Evolutionary conservation across 2,888 invertebrate genomes (phyloP).

Genomic region (Ophraella communa): DNA sequence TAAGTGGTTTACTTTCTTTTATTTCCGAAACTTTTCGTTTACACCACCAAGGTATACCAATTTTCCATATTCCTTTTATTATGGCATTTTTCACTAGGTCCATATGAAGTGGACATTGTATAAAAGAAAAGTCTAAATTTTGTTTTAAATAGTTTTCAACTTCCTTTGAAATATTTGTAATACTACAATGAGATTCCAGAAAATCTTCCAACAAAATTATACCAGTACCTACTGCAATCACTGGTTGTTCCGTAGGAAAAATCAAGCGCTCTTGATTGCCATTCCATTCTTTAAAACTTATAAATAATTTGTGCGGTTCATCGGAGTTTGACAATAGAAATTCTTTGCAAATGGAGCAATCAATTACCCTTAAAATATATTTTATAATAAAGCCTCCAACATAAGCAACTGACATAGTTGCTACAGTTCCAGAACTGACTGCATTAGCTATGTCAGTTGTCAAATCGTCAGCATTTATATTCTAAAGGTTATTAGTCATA

Average conservation of each 20-base stretch:
- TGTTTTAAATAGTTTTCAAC: neutral
- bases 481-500: too few relatives aligned
- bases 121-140: neutral
- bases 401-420: too few relatives aligned
- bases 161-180: neutral
- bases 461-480: too few relatives aligned
- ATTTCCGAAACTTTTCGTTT: slow-evolving; percentile 4
- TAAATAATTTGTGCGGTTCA: neutral
- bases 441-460: too few relatives aligned
- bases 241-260: neutral
- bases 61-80: slow-evolving; percentile 15
- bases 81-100: neutral
- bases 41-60: slow-evolving; percentile 13
- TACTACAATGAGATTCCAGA: neutral
- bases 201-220: neutral
- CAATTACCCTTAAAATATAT: too few relatives aligned
- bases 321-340: too few relatives aligned
- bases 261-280: neutral
- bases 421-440: too few relatives aligned
- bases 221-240: too few relatives aligned
- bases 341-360: too few relatives aligned
- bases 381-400: too few relatives aligned
- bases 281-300: neutral
- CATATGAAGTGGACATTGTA: neutral
- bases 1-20: neutral